These are phyloP conservation scores for Hemicentrotus pulcherrimus DNA, from an alignment of 35 echinoderm and acorn worm species.

Conservation along the genomic window DNA sequence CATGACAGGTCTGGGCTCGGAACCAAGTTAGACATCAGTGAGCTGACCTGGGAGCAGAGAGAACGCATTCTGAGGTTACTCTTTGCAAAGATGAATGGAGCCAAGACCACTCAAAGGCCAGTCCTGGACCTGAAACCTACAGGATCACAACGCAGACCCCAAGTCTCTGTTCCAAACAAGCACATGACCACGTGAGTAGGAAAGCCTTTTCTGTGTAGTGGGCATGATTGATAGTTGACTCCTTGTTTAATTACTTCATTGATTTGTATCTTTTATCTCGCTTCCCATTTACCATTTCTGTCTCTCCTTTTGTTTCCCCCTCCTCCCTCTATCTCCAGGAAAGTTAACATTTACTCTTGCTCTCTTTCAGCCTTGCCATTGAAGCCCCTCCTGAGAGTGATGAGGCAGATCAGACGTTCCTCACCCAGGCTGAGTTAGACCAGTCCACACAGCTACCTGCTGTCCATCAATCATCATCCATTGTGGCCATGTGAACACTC, in stretches of 20 bases:
- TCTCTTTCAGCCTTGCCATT: constrained; percentile 74
- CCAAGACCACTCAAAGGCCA: constrained; percentile 61
- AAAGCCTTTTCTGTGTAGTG: too few relatives aligned
- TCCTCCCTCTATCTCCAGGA: not conserved
- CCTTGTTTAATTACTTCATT: not conserved
- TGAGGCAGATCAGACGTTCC: constrained; percentile 62
- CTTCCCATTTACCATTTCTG: not conserved
- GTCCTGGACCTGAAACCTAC: constrained; percentile 59
- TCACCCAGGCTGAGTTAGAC: constrained; percentile 60
- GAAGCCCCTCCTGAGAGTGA: constrained; percentile 58
- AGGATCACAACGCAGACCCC: constrained; percentile 48
- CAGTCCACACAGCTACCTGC: not conserved
- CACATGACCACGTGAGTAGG: not conserved
- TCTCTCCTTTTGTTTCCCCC: not conserved
- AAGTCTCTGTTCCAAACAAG: constrained; percentile 46
- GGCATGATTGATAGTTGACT: not conserved
- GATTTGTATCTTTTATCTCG: not conserved
- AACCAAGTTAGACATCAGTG: constrained; percentile 80
- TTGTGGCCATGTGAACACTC: constrained; percentile 23
- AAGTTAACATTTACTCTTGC: not conserved
- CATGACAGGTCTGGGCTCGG: constrained; percentile 80
- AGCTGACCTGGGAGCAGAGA: constrained; percentile 96
- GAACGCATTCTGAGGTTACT: constrained; percentile 85
- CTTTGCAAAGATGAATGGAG: constrained; percentile 96
- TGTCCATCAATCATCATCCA: constrained; percentile 13